Base-by-base conservation (phyloP, 2,113 vertebrate genomes). In the Chaetodon trifascialis region DNA sequence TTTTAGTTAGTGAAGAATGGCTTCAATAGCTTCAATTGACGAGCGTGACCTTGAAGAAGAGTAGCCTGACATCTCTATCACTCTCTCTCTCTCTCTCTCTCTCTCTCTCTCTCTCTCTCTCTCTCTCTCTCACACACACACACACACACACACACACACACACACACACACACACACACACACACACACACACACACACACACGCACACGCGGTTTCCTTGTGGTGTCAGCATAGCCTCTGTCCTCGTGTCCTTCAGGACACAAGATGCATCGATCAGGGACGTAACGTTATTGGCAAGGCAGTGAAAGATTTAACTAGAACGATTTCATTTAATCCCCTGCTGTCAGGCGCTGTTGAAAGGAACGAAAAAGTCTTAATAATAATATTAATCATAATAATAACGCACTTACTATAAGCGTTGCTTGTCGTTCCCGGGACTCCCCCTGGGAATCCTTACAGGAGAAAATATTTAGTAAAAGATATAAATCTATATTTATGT, bases 241-340 rank as follows among this genome's bases (percentile, higher is more conserved):
- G 71, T 90, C 79, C 34, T 56, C 34, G 36, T 60, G 87, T 84
- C 89, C 87, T 90, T 89, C 67, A 87, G 76, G 82, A 74, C 16
- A 3, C 64, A 73, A 25, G 55, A n/a, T 47, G 56, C 40, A 92
- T 93, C 77, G 89, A 92, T 92, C 67, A 56, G 4, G 25, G 19
- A 59, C 60, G 11, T 11, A 11, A 38, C 44, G 23, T 76, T 88
- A 88, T 91, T 91, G 87, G 63, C 87, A 87, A 49, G 40, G 68
- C 56, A 49, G 65, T 49, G 63, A 73, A 78, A 85, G 84, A 64
- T 63, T 90, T 66, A 77, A 17, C 36, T 38, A 11, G 60, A 91
- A 87, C 70, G 86, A 94, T 93, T 92, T 78, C 7, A 73, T 72
- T 42, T 84, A 86, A 89, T 80, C 81, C 71, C 73, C 54, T 64